Base-by-base conservation (phyloP, 2,113 vertebrate genomes). In the Oenanthe oenanthe region DNA sequence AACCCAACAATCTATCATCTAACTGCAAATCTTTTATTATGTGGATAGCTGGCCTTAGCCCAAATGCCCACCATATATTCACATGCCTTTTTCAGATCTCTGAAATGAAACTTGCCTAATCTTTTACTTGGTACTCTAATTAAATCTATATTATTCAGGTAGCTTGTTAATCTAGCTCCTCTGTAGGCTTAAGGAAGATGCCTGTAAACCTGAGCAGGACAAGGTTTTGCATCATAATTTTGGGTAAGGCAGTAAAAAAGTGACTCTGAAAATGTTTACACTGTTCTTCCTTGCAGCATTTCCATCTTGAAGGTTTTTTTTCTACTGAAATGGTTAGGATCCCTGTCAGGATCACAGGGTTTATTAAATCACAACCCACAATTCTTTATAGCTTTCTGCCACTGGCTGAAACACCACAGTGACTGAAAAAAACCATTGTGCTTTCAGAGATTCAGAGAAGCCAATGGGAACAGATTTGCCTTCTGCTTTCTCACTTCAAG, bases 301-400 rank as follows among this genome's bases (percentile, higher is more conserved):
- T 88, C 29, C 56, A 95, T 21, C 15, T 25, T 62, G 10, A 16
- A 40, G 24, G 24, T 56, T 68, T 48, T 48, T 89, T 75, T 70
- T 28, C 57, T 54, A 0, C 12, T 68, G 58, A 85, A 63, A 48
- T 19, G 56, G 31, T 48, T 36, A 84, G 57, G 45, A 88, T 11
- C 36, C 8, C n/a, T 68, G 24, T 60, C 66, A 89, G 42, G 31
- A 95, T 81, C 65, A 92, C n/a, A 89, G 47, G 5, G 17, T 83
- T 83, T 73, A 88, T 80, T 85, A 89, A 83, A 94, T 80, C 28
- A 82, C 22, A 95, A n/a, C 47, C 24, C 56, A 76, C 74, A 61
- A 53, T 36, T 65, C 21, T 63, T 89, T 71, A 78, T 75, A 1
- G 0, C 9, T 45, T 85, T 87, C 32, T 66, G n/a, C 28, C 67